A percentile compares a stretch with the other conserved stretches of the same genome.
Conservation (phyloP, 2,113 vertebrate genomes). For the Ariopsis seemanni region DNA sequence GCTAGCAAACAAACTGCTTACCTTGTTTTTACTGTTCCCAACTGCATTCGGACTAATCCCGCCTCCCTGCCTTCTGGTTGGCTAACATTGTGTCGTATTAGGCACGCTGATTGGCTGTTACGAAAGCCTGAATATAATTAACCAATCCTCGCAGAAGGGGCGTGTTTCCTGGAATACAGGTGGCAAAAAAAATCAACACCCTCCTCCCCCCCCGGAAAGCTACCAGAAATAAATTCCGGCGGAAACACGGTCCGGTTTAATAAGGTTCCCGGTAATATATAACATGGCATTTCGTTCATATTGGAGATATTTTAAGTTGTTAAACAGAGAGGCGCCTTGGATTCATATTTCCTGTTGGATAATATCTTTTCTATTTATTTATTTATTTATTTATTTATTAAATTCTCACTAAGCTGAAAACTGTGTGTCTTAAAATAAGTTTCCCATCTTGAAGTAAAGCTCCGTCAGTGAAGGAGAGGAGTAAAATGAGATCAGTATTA, state of each 20-base stretch:
- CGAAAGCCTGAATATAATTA: rapidly evolving
- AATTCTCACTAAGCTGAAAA: background rate
- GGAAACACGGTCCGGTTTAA: background rate
- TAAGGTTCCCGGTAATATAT: background rate
- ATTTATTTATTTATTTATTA: background rate
- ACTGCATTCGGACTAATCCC: background rate
- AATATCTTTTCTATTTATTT: background rate
- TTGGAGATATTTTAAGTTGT: too few species aligned
- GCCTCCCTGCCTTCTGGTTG: background rate
- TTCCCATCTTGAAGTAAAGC: background rate
- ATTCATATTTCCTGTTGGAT: background rate
- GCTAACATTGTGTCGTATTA: background rate
- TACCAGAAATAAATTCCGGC: background rate
- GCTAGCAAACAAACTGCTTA: background rate
- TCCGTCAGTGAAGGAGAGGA: background rate
- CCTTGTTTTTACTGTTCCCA: background rate
- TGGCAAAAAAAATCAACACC: background rate
- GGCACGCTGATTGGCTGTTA: background rate
- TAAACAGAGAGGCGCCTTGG: background rate
- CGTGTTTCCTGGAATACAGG: background rate
- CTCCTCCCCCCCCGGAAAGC: too few species aligned
- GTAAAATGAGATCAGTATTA: background rate
- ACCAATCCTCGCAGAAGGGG: background rate
- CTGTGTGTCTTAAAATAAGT: background rate
- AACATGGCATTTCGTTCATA: background rate